phyloP scores from a whole-genome alignment of 2,113 vertebrate genomes.

The Phaetusa simplex region DNA sequence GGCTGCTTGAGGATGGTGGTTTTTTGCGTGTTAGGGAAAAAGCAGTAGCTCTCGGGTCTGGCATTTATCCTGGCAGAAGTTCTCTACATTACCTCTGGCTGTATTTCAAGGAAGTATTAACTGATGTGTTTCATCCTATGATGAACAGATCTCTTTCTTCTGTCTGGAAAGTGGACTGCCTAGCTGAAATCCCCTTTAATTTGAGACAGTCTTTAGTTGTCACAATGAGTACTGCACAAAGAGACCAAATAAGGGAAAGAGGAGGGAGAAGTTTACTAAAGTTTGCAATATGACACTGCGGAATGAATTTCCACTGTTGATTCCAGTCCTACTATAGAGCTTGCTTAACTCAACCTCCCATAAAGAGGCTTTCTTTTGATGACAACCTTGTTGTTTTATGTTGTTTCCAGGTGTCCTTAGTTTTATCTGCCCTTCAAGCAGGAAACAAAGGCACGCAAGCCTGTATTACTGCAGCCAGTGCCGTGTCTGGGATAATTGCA shows the following conservation, averaged over 20 bases:
- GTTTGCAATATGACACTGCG: not conserved
- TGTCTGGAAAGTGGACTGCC: not conserved
- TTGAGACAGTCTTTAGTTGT: not conserved
- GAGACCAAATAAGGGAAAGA: not conserved
- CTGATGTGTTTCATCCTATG: not conserved
- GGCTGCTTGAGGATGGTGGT: not conserved
- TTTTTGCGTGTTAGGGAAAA: not conserved
- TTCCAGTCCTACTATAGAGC: not conserved
- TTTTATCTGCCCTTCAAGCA: constrained; percentile 94
- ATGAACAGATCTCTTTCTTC: not conserved
- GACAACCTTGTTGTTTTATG: not conserved
- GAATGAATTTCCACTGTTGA: not conserved
- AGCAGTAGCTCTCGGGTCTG: not conserved
- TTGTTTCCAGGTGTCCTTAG: constrained; percentile 88
- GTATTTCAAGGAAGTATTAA: not conserved
- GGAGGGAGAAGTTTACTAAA: not conserved
- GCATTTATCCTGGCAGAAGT: not conserved
- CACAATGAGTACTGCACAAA: not conserved
- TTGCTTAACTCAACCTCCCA: not conserved
- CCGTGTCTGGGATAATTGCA: constrained; percentile 95
- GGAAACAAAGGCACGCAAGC: constrained; percentile 98
- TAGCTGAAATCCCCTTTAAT: not conserved
- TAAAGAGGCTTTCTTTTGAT: not conserved
- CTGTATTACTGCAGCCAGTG: constrained; percentile 94
- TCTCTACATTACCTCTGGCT: not conserved